Evolutionary conservation across 2,113 vertebrate species (phyloP), one percentile per base, ranked within the genome.

Genomic region (Mola mola): DNA sequence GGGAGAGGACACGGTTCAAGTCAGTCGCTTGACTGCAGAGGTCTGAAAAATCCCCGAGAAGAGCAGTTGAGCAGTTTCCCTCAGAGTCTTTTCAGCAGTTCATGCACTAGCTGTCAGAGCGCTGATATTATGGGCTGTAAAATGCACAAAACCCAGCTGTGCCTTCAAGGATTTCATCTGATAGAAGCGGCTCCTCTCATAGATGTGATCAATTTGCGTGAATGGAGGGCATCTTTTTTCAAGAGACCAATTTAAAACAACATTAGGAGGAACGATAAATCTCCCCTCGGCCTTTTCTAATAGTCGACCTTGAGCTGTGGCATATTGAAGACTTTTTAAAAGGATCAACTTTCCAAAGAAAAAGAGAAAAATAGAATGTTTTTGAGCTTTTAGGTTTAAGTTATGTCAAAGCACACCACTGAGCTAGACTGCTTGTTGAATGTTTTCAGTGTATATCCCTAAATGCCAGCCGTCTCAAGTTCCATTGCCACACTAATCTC

Each of bases 401-500:
- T 60, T 73, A 66, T 48, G 1, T 40, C 31, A 48, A 26, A 79
- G 16, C 43, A 53, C 6, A n/a, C 34, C 46, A 62, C 38, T 64
- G 42, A 67, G 50, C 64, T 38, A 48, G 44, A 71, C 50, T 28
- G 70, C 69, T 43, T 68, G 38, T 48, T 70, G 49, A 78, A 74
- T 73, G 48, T 80, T 84, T 86, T 82, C 21, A 34, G 28, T 41
- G 51, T 62, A 78, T 85, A 84, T 75, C 79, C 73, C 70, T 51
- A 79, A 87, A 86, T 24, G 41, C 59, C 81, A 88, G 63, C 77
- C 71, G 70, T 87, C 68, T 90, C 69, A 87, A 79, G 82, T 88
- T 90, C 69, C 76, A 70, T 66, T 82, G 88, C 68, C 68, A 76
- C 51, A 22, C 61, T 89, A 88, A 92, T 90, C 81, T 80, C 63